These are phyloP conservation scores for Meloidogyne exigua DNA, from an alignment of 1,140 invertebrate species.

Conservation along the genomic window DNA sequence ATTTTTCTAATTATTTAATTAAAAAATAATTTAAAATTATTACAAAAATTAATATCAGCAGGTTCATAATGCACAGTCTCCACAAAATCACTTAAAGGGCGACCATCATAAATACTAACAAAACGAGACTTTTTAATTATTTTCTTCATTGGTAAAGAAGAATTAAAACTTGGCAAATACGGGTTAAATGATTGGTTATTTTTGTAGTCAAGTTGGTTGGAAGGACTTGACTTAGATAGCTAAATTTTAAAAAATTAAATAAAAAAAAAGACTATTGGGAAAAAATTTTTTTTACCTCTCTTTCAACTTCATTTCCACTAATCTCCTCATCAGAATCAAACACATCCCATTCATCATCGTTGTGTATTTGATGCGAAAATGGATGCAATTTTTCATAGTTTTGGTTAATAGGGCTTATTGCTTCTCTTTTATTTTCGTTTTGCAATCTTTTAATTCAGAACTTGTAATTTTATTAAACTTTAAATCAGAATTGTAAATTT, in stretches of 20 bases:
- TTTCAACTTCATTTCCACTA: neutral
- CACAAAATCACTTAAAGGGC: conserved; percentile 55
- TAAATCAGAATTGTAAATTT: too few relatives aligned
- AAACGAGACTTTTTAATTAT: conserved; percentile 48
- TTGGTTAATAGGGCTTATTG: neutral
- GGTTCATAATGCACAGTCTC: conserved; percentile 55
- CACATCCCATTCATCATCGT: neutral
- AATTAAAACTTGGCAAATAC: neutral
- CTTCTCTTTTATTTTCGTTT: neutral
- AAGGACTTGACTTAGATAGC: neutral
- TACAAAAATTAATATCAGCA: neutral
- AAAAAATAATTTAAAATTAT: neutral
- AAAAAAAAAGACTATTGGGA: too few relatives aligned
- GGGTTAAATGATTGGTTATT: neutral
- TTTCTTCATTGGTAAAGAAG: conserved; percentile 39
- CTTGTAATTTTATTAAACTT: neutral
- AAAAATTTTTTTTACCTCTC: too few relatives aligned
- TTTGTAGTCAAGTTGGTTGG: neutral
- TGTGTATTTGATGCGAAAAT: neutral
- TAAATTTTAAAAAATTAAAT: too few relatives aligned
- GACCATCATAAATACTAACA: conserved; percentile 62
- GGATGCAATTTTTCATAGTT: neutral
- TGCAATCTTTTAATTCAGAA: neutral
- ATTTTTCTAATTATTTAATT: neutral
- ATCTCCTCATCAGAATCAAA: neutral